A percentile compares a stretch with the other conserved stretches of the same genome.
phyloP scores from a whole-genome alignment of 2,888 invertebrate species.

The Lordiphosa fenestrarum region DNA sequence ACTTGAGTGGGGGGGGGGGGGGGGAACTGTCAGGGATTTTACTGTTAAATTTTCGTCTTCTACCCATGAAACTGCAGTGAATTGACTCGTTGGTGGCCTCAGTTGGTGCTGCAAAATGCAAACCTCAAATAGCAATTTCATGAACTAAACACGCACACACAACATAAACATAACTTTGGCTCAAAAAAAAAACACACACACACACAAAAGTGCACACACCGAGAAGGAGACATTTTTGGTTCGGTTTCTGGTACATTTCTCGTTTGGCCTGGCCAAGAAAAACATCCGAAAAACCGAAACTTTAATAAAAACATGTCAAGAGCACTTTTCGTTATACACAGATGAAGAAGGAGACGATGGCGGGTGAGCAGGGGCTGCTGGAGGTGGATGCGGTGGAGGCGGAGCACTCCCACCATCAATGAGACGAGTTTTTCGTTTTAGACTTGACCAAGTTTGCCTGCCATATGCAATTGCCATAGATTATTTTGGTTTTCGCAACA shows the following conservation, averaged over 20 bases:
- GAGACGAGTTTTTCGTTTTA: constrained; percentile 46
- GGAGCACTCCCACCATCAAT: constrained; percentile 16
- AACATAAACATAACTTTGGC: constrained; percentile 48
- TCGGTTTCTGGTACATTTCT: constrained; percentile 31
- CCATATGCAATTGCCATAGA: constrained; percentile 74
- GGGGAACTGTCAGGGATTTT: no score
- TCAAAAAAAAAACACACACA: constrained; percentile 17
- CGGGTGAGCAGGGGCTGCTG: not conserved
- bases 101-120: constrained; percentile 39
- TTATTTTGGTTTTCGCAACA: constrained; percentile 51
- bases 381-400: not conserved
- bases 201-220: not conserved
- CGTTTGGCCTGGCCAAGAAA: constrained; percentile 39
- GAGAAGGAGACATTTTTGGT: constrained; percentile 25
- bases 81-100: constrained; percentile 34
- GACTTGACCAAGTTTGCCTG: constrained; percentile 76
- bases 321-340: constrained; percentile 52
- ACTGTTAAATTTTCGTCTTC: not conserved
- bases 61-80: constrained; percentile 1
- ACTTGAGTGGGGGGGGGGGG: no score
- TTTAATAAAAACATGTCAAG: constrained; percentile 65
- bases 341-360: not conserved
- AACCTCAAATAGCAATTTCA: constrained; percentile 59
- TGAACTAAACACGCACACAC: constrained; percentile 56
- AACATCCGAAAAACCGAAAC: constrained; percentile 18